Conservation (phyloP, 2,797 vertebrate species). For the Trematomus bernacchii region DNA sequence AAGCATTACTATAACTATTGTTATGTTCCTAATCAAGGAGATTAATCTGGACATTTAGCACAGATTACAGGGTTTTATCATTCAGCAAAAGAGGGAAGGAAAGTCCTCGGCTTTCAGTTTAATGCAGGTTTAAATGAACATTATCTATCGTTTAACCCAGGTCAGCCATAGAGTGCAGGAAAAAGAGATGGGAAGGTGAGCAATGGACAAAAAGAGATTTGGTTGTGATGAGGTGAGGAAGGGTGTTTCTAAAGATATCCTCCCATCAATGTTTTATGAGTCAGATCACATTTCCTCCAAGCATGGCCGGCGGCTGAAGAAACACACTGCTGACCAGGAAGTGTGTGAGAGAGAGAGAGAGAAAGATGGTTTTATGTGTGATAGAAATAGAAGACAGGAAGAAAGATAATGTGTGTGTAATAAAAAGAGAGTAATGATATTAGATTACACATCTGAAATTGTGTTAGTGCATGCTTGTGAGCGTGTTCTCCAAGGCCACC, state of each 20-base stretch:
- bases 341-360: background rate
- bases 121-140: background rate
- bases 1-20: background rate
- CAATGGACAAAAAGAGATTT: conserved; percentile 31
- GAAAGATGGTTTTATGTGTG: background rate
- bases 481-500: background rate
- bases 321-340: conserved; percentile 72
- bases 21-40: background rate
- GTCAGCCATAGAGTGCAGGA: conserved; percentile 5
- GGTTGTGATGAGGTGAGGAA: conserved; percentile 58
- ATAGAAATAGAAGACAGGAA: conserved; percentile 19
- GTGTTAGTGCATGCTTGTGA: background rate
- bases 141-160: conserved; percentile 12
- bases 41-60: conserved; percentile 13
- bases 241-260: conserved; percentile 80
- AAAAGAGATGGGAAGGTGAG: too few relatives aligned
- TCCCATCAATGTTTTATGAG: conserved; percentile 81
- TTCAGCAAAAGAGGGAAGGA: background rate
- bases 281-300: conserved; percentile 74
- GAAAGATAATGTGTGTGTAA: background rate
- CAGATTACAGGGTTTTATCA: background rate
- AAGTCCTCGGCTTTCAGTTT: background rate
- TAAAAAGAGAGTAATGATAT: background rate
- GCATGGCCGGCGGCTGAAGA: conserved; percentile 59
- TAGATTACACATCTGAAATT: background rate